Conservation (phyloP, 2,797 vertebrate species). For the Eulemur albifrons region DNA sequence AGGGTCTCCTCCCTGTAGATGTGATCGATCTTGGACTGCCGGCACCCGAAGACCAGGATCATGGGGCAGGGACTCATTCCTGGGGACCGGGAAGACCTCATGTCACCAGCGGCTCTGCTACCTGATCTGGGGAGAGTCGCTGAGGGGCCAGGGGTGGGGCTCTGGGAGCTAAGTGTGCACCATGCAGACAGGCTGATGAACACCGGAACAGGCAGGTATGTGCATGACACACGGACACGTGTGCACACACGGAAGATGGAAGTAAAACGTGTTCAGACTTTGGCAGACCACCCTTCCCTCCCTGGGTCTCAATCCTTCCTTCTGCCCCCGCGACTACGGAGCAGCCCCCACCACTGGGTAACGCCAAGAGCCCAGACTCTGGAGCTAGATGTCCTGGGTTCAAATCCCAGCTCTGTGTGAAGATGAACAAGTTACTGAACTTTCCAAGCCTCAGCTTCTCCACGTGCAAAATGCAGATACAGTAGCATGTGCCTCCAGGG, state of each 20-base stretch:
- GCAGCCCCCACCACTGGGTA: background rate
- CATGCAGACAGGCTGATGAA: fast-evolving
- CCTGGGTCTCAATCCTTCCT: background rate
- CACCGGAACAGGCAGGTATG: background rate
- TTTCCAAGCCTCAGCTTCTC: background rate
- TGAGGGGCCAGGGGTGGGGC: background rate
- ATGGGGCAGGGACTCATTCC: conserved; percentile 94
- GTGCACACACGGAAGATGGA: background rate
- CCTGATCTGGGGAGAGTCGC: fast-evolving
- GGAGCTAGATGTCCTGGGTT: background rate
- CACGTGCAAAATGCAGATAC: background rate
- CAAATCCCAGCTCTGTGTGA: background rate
- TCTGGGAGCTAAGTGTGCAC: fast-evolving
- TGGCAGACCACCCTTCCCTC: background rate
- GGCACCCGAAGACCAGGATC: conserved; percentile 97
- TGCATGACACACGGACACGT: too few species aligned
- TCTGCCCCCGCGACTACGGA: background rate
- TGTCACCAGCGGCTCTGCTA: fast-evolving
- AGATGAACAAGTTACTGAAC: fast-evolving
- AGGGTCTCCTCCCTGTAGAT: conserved; percentile 97
- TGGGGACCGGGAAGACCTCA: conserved; percentile 54
- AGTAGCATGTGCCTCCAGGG: background rate
- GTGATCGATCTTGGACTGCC: conserved; percentile 96
- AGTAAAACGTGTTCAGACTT: background rate
- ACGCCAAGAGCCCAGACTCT: background rate